Evolutionary conservation across 1,140 invertebrate species (phyloP).

Genomic region (Brachystomella parvula): DNA sequence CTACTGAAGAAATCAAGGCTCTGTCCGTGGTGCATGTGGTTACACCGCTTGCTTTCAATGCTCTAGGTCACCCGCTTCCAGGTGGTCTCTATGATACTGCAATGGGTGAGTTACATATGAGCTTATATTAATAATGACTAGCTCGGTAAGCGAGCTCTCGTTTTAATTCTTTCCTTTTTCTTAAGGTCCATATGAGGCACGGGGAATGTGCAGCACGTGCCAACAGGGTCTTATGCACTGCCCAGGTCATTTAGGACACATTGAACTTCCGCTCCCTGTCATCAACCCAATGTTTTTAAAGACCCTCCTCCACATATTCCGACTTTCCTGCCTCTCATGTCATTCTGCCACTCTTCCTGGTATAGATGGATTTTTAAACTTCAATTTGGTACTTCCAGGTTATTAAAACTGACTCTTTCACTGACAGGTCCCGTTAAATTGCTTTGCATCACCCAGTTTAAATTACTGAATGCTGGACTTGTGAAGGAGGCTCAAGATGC

Average conservation of each 20-base stretch:
- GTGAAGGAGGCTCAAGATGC: slow-evolving; percentile 61
- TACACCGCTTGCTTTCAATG: slow-evolving; percentile 74
- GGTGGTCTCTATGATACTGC: slow-evolving; percentile 80
- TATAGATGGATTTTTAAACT: slow-evolving; percentile 37
- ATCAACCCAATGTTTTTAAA: slow-evolving; percentile 87
- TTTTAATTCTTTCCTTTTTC: slow-evolving; percentile 19
- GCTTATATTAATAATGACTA: neutral
- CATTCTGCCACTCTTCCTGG: slow-evolving; percentile 61
- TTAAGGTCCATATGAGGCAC: slow-evolving; percentile 51
- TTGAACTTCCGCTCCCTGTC: slow-evolving; percentile 79
- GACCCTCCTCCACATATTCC: slow-evolving; percentile 58
- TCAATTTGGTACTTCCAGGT: neutral
- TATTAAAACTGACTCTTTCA: slow-evolving; percentile 24
- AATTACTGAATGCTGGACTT: slow-evolving; percentile 65
- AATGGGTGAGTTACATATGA: slow-evolving; percentile 50
- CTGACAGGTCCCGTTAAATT: slow-evolving; percentile 53
- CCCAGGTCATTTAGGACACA: slow-evolving; percentile 91
- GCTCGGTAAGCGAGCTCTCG: slow-evolving; percentile 7
- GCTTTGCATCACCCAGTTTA: slow-evolving; percentile 62
- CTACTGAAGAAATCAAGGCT: slow-evolving; percentile 70
- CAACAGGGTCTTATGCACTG: slow-evolving; percentile 59
- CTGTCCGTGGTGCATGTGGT: slow-evolving; percentile 79
- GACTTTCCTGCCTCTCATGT: slow-evolving; percentile 62
- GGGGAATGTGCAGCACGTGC: slow-evolving; percentile 76
- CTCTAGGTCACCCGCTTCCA: slow-evolving; percentile 66